phyloP scores from a whole-genome alignment of 2,113 vertebrate species.

The Oreochromis tanganicae region DNA sequence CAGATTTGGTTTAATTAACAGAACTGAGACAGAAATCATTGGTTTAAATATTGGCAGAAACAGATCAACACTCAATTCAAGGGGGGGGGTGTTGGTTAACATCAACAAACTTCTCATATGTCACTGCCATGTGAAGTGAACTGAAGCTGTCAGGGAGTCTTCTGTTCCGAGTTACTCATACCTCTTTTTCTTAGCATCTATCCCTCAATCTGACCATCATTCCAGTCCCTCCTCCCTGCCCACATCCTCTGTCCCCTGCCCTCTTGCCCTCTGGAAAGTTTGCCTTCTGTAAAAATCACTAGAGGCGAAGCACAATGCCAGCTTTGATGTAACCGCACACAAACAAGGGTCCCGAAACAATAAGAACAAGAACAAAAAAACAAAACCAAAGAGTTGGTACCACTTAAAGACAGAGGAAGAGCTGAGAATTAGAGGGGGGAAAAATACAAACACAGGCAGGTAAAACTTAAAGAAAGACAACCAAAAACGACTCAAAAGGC shows the following conservation, averaged over 20 bases:
- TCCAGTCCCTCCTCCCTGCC: neutral
- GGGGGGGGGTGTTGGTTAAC: neutral
- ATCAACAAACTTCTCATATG: neutral
- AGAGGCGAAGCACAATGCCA: constrained; percentile 49
- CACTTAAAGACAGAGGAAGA: neutral
- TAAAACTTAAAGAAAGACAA: neutral
- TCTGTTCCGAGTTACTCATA: neutral
- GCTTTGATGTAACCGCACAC: constrained; percentile 56
- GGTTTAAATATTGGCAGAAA: neutral
- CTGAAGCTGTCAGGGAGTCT: neutral
- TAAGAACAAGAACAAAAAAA: neutral
- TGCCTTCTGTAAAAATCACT: constrained; percentile 27
- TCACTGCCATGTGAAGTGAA: neutral
- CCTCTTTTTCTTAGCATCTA: neutral
- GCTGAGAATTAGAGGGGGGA: neutral
- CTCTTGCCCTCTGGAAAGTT: constrained; percentile 20
- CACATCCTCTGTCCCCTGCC: constrained; percentile 21
- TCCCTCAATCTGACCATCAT: neutral
- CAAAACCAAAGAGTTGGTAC: neutral
- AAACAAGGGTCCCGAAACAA: neutral
- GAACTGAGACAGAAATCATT: neutral
- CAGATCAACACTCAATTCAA: neutral
- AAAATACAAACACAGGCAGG: neutral
- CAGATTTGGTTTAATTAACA: neutral
- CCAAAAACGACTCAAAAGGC: neutral